Base-by-base conservation (phyloP, 2,797 vertebrate genomes). In the Danio tinwini region DNA sequence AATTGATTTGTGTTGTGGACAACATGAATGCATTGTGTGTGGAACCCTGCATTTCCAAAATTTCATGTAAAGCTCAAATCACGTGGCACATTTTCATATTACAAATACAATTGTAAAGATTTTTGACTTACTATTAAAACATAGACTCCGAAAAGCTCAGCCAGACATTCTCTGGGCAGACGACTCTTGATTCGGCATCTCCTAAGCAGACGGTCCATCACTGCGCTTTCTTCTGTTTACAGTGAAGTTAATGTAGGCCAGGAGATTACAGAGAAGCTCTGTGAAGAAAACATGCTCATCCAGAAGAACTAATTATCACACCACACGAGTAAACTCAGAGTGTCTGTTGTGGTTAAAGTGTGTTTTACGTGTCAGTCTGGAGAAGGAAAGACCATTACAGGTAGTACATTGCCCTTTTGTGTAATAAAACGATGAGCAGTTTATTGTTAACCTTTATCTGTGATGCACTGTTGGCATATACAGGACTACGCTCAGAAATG, bases 111-210 rank as follows among this genome's bases (percentile, higher is more conserved):
- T 39, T 50, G 52, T 62, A 4, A 53, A 21, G n/a, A 53, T 7
- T 44, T 56, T n/a, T 42, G 47, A 92, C 94, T 93, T 84, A 94
- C 93, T 76, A 94, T 93, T 37, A 94, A 7, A 76, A 93, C 0
- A 52, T 91, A 94, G 14, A 93, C 87, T 4, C 94, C 93, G 0
- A 94, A 90, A 83, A 87, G 92, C 49, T 94, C 94, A 0, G 94
- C 93, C 80, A 94, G 44, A 65, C 94, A 93, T 85, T 93, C 91
- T 47, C 91, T 84, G 72, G 89, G 12, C 81, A 94, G 87, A 5
- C 68, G 74, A 84, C 74, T 93, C 62, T 77, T 88, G 87, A 94
- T 88, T 45, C 13, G 84, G 76, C 89, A 92, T 76, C 76, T 92
- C 68, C 29, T 87, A 70, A 92, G 86, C 37, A 93, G 81, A 56